A percentile compares a stretch with the other conserved stretches of the same genome.
These are phyloP conservation scores for Phalacrocorax brasilianus DNA, from an alignment of 2,113 vertebrate genomes.

Conservation along the genomic window DNA sequence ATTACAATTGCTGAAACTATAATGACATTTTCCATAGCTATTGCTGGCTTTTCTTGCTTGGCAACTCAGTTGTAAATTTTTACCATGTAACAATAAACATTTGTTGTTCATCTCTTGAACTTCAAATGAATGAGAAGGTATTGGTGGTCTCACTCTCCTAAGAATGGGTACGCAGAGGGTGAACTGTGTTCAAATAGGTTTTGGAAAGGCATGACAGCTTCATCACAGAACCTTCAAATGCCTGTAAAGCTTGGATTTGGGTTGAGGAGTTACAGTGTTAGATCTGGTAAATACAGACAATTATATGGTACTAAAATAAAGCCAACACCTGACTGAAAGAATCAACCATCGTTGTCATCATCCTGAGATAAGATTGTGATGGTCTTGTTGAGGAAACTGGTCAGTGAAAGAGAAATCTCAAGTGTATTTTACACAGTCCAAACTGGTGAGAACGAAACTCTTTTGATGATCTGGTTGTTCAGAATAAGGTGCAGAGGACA, in stretches of 20 bases:
- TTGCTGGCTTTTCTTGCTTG: background rate
- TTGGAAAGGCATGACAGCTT: background rate
- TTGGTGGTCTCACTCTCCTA: background rate
- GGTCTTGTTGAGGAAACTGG: background rate
- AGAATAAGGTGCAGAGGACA: background rate
- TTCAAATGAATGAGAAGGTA: background rate
- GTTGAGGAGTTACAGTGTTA: background rate
- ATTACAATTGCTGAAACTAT: background rate
- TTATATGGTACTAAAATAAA: background rate
- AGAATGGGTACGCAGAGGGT: accelerated
- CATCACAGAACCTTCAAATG: background rate
- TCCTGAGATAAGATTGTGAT: background rate
- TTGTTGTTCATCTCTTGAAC: background rate
- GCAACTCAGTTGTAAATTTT: background rate
- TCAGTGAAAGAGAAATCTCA: background rate
- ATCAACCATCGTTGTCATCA: background rate
- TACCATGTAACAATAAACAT: background rate
- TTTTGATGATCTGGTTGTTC: background rate
- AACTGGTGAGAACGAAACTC: background rate
- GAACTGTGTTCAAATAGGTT: background rate
- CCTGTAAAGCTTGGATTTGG: background rate
- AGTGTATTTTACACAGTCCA: background rate
- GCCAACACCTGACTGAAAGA: background rate
- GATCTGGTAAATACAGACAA: background rate
- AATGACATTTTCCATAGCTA: background rate